These are phyloP conservation scores for Tolypeutes matacus DNA, from an alignment of 2,797 vertebrate species.

Conservation along the genomic window DNA sequence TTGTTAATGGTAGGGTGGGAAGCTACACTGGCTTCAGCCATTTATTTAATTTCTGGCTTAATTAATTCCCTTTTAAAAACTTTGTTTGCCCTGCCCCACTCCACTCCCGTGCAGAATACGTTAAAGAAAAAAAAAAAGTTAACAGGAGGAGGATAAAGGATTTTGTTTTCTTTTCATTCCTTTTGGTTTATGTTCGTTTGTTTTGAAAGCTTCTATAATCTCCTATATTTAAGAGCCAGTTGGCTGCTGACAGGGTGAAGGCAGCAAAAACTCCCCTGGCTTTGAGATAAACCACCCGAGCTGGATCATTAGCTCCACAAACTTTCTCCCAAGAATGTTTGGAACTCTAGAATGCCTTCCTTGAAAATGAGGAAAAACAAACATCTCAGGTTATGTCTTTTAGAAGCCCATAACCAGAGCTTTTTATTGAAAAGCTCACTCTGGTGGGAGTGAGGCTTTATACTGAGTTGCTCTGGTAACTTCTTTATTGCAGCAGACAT, in stretches of 20 bases:
- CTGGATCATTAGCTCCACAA: slow-evolving; percentile 59
- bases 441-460: not conserved
- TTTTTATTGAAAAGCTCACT: slow-evolving; percentile 64
- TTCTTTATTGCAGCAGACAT: not conserved
- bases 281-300: slow-evolving; percentile 77
- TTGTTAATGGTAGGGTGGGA: not conserved
- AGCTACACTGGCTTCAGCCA: not conserved
- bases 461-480: not conserved
- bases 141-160: slow-evolving; percentile 62
- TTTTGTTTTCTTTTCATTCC: slow-evolving; percentile 85
- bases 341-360: slow-evolving; percentile 74
- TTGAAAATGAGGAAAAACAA: slow-evolving; percentile 57
- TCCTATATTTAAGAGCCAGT: slow-evolving; percentile 72
- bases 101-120: slow-evolving; percentile 69
- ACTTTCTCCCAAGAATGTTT: slow-evolving; percentile 71
- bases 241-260: slow-evolving; percentile 78
- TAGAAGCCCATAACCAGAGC: not conserved
- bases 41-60: slow-evolving; percentile 58
- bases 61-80: slow-evolving; percentile 59
- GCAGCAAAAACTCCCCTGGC: slow-evolving; percentile 74
- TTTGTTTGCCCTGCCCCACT: slow-evolving; percentile 60
- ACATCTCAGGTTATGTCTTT: not conserved
- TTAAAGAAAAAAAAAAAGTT: slow-evolving; percentile 74
- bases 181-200: slow-evolving; percentile 83
- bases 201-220: slow-evolving; percentile 82